Conservation (phyloP, 2,888 invertebrate species). For the Agrochola lychnidis region DNA sequence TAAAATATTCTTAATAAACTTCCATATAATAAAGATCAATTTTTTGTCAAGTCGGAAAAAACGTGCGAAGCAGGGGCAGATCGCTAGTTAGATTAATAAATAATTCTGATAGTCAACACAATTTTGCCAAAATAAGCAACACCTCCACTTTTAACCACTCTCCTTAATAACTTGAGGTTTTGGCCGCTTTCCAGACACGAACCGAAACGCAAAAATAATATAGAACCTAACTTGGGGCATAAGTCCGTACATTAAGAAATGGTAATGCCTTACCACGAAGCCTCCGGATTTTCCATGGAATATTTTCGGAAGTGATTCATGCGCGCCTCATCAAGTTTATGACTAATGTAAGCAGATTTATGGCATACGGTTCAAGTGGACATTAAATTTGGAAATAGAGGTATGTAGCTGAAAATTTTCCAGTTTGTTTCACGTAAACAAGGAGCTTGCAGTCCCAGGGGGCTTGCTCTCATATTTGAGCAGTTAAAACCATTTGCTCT, state of each 20-base stretch:
- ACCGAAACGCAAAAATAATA: constrained; percentile 23
- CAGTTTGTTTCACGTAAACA: not conserved
- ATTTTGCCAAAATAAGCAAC: not conserved
- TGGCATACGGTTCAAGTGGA: not conserved
- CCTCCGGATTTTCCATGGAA: constrained; percentile 32
- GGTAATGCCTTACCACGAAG: constrained; percentile 4
- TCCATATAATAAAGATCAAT: not conserved
- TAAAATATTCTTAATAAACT: not conserved
- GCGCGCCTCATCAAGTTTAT: constrained; percentile 34
- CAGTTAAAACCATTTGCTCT: not conserved
- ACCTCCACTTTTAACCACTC: not conserved
- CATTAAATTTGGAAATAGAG: constrained; percentile 4
- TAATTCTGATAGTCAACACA: not conserved
- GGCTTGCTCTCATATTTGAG: not conserved
- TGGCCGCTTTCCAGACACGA: constrained; percentile 25
- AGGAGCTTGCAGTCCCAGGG: not conserved
- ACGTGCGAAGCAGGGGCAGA: too few species aligned
- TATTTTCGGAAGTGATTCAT: constrained; percentile 44
- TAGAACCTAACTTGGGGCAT: constrained; percentile 1
- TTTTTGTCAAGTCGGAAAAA: too few species aligned
- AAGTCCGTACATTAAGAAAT: constrained; percentile 19
- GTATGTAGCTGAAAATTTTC: constrained; percentile 7
- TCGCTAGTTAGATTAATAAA: not conserved
- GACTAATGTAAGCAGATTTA: constrained; percentile 12
- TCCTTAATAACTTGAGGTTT: constrained; percentile 14